phyloP scores from a whole-genome alignment of 1,140 invertebrate species.

The Drosophila funebris region DNA sequence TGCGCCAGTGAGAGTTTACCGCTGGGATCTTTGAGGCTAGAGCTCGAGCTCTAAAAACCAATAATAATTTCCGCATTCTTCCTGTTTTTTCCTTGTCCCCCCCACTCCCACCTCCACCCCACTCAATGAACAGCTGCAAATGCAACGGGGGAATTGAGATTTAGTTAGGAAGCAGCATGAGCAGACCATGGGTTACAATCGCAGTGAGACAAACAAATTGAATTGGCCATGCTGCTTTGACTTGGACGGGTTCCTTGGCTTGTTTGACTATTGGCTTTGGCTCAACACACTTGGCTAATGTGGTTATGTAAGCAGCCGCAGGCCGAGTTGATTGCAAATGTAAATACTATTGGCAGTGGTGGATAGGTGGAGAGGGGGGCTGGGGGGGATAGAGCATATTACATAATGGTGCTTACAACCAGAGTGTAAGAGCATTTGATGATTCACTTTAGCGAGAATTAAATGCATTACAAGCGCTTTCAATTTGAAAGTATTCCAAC shows the following conservation, averaged over 20 bases:
- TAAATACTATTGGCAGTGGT: slow-evolving; percentile 57
- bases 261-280: slow-evolving; percentile 53
- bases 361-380: background rate
- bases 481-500: slow-evolving; percentile 13
- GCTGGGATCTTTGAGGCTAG: slow-evolving; percentile 57
- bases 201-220: slow-evolving; percentile 75
- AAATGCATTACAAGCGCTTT: slow-evolving; percentile 7
- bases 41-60: slow-evolving; percentile 65
- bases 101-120: too few species aligned
- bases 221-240: slow-evolving; percentile 64
- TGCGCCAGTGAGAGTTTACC: slow-evolving; percentile 70
- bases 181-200: slow-evolving; percentile 25
- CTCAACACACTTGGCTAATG: slow-evolving; percentile 57
- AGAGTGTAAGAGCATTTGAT: background rate
- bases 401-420: background rate
- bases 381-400: too few species aligned
- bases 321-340: slow-evolving; percentile 65
- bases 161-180: slow-evolving; percentile 28
- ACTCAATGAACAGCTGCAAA: slow-evolving; percentile 53
- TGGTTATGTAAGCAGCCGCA: slow-evolving; percentile 67
- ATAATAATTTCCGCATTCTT: slow-evolving; percentile 72
- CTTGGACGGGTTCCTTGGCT: background rate
- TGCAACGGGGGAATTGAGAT: slow-evolving; percentile 69
- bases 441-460: background rate
- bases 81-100: background rate